phyloP scores from a whole-genome alignment of 2,888 invertebrate genomes.

The Lypha dubia region DNA sequence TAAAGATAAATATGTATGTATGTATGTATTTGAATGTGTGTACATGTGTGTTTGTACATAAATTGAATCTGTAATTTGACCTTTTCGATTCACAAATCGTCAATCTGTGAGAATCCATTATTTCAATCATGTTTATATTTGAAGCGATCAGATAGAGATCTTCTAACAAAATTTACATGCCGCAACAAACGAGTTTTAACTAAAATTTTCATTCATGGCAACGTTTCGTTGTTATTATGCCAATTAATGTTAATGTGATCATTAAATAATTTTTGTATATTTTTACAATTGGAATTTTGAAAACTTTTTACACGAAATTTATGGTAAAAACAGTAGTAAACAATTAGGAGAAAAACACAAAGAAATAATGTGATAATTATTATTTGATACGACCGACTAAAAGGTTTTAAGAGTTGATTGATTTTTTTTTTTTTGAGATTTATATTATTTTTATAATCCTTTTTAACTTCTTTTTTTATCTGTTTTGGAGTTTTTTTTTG shows the following conservation, averaged over 20 bases:
- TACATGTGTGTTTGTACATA: not conserved
- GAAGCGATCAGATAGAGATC: not conserved
- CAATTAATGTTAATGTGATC: conserved; percentile 65
- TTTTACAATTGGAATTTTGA: conserved; percentile 1
- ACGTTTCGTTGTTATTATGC: conserved; percentile 50
- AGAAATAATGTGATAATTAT: not conserved
- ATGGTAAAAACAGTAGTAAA: conserved; percentile 53
- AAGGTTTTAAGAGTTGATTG: not conserved
- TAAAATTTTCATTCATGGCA: conserved; percentile 21
- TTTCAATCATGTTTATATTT: conserved; percentile 15
- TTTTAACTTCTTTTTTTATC: no score
- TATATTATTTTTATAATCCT: no score
- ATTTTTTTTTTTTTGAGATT: no score
- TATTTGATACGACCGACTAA: conserved; percentile 3
- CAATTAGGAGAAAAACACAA: not conserved
- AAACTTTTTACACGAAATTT: conserved; percentile 45
- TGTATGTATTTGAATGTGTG: no score
- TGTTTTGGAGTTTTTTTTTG: no score
- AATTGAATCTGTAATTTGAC: conserved; percentile 41
- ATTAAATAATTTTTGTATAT: conserved; percentile 40
- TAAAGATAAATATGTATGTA: not conserved
- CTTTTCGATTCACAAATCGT: conserved; percentile 56
- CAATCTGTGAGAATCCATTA: not conserved
- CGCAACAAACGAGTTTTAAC: conserved; percentile 38
- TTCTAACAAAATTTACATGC: not conserved